phyloP scores from a whole-genome alignment of 2,113 vertebrate genomes.

The Jacana jacana region DNA sequence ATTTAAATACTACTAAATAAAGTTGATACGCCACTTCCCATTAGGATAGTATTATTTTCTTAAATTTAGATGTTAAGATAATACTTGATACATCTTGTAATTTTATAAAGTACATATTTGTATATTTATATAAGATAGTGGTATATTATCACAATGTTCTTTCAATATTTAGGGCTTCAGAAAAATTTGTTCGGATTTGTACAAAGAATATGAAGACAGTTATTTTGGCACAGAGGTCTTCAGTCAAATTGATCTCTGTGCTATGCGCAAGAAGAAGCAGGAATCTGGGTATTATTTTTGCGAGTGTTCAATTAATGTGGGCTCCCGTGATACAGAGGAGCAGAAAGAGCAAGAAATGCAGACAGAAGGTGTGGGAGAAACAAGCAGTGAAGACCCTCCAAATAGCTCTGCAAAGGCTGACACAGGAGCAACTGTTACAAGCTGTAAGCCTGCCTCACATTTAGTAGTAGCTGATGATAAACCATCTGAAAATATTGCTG shows the following conservation, averaged over 20 bases:
- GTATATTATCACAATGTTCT: neutral
- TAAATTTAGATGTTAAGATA: neutral
- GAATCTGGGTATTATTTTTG: conserved; percentile 57
- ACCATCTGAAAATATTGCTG: conserved; percentile 9
- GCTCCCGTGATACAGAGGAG: neutral
- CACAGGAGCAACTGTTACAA: neutral
- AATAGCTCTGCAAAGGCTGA: neutral
- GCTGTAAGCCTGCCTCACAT: neutral
- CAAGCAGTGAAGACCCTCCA: neutral
- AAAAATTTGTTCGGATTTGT: conserved; percentile 40
- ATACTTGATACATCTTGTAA: neutral
- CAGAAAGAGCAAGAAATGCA: neutral
- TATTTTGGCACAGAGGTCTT: conserved; percentile 57
- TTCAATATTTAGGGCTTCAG: conserved; percentile 33
- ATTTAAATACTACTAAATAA: neutral
- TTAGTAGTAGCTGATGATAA: neutral
- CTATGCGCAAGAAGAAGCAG: conserved; percentile 65
- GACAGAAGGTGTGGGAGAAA: neutral
- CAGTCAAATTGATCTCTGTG: conserved; percentile 56
- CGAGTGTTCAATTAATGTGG: conserved; percentile 36
- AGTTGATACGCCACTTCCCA: too few relatives aligned
- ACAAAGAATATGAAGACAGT: conserved; percentile 60
- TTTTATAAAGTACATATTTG: neutral
- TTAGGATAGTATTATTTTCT: too few relatives aligned
- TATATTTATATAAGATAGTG: neutral